Conservation (phyloP, 2,113 vertebrate species). For the western clawed frog (Xenopus tropicalis) region UCB_Xtro_10.0 CM004451.2:38933501-38934000, state of each 20-base stretch:
- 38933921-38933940: constrained; percentile 82
- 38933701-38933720: constrained; percentile 46
- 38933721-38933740: constrained; percentile 48
- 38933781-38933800: constrained; percentile 48
- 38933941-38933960: constrained; percentile 93
- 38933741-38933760: constrained; percentile 59
- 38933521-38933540: too few species aligned
- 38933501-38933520: too few species aligned
- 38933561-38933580: too few species aligned
- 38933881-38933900: constrained; percentile 74
- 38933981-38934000: constrained; percentile 96
- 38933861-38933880: constrained; percentile 66
- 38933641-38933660: neutral
- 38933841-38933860: constrained; percentile 44
- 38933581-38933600: too few species aligned
- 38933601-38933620: too few species aligned
- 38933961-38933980: constrained; percentile 98
- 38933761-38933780: constrained; percentile 61
- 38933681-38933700: constrained; percentile 10
- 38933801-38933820: constrained; percentile 53
- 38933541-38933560: too few species aligned
- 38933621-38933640: too few species aligned
- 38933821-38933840: constrained; percentile 53
- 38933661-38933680: constrained; percentile 5
- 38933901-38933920: constrained; percentile 80